Percentiles rank a stretch among this genome's conserved stretches.
phyloP scores from a whole-genome alignment of 2,113 vertebrate species.

The Oryzias melastigma region DNA sequence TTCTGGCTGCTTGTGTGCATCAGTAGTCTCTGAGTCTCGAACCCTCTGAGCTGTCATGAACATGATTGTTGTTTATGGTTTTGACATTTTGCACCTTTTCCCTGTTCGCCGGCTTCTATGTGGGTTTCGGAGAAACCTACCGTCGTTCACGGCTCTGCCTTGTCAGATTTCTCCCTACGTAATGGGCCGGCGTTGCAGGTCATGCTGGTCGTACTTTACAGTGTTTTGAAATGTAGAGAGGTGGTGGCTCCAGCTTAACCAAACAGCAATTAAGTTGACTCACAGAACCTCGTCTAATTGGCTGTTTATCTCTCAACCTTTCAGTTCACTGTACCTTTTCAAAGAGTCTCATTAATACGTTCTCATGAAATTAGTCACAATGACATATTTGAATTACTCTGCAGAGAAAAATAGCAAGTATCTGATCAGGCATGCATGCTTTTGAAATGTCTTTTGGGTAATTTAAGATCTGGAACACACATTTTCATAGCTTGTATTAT shows the following conservation, averaged over 20 bases:
- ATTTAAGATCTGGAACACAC: conserved; percentile 4
- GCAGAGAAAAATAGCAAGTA: conserved; percentile 21
- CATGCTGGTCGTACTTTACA: conserved; percentile 21
- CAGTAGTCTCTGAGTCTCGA: conserved; percentile 32
- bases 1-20: conserved; percentile 32
- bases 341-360: conserved; percentile 40
- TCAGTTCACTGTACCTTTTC: conserved; percentile 29
- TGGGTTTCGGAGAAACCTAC: conserved; percentile 21
- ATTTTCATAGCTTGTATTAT: conserved; percentile 8
- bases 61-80: conserved; percentile 61
- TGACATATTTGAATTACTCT: conserved; percentile 21
- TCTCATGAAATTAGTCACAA: conserved; percentile 30
- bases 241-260: conserved; percentile 26
- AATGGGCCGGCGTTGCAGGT: neutral
- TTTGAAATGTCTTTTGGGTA: conserved; percentile 12
- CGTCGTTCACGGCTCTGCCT: conserved; percentile 3
- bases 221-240: conserved; percentile 34
- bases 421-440: neutral
- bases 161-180: neutral
- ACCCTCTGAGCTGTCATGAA: conserved; percentile 42
- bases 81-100: conserved; percentile 52
- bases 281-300: conserved; percentile 50
- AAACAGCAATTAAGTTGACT: conserved; percentile 46
- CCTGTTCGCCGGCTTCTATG: conserved; percentile 36
- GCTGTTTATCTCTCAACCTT: conserved; percentile 48